phyloP scores from a whole-genome alignment of 2,113 vertebrate species.

The Neodon shergylaensis region DNA sequence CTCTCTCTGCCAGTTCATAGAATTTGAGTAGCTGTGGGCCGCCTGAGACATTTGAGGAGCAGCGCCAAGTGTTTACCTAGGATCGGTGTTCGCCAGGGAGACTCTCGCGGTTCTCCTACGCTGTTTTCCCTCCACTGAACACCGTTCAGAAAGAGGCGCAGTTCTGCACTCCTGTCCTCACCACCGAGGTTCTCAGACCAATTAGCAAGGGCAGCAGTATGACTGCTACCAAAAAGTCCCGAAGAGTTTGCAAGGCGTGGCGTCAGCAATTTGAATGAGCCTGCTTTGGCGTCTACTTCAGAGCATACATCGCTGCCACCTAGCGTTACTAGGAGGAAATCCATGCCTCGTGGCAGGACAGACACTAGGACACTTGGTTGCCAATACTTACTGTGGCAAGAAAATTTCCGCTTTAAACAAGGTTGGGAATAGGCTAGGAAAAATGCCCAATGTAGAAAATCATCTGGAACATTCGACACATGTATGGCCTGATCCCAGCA shows the following conservation, averaged over 20 bases:
- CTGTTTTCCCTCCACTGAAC: neutral
- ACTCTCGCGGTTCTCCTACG: neutral
- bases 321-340: slow-evolving; percentile 37
- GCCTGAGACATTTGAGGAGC: rapidly evolving
- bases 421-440: neutral
- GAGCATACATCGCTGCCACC: slow-evolving; percentile 48
- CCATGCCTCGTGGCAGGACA: neutral
- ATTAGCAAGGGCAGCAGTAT: neutral
- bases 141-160: neutral
- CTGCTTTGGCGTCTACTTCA: rapidly evolving
- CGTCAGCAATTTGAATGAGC: neutral
- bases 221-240: slow-evolving; percentile 10
- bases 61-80: neutral
- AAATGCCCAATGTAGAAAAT: neutral
- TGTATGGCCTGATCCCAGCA: neutral
- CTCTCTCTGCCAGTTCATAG: neutral
- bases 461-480: neutral
- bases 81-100: neutral
- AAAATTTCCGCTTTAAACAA: neutral
- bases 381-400: rapidly evolving
- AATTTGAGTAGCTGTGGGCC: neutral
- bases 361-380: rapidly evolving
- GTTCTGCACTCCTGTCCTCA: neutral
- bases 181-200: neutral
- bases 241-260: slow-evolving; percentile 43